A percentile compares a stretch with the other conserved stretches of the same genome.
phyloP scores from a whole-genome alignment of 2,888 invertebrate species.

The Tetheella fluctuosa region DNA sequence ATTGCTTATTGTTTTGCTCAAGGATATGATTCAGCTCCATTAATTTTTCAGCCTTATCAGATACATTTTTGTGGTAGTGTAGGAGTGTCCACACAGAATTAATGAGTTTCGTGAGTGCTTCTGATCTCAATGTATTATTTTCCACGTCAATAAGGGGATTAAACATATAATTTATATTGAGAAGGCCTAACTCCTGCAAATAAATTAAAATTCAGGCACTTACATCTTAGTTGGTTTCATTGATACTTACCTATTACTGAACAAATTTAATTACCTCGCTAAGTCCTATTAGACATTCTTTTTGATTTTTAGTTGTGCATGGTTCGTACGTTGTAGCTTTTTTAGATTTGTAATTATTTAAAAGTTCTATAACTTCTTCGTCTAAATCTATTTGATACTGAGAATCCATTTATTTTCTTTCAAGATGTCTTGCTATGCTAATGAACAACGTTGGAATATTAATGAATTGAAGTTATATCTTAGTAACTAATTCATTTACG shows the following conservation, averaged over 20 bases:
- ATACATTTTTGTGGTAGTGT: slow-evolving; percentile 62
- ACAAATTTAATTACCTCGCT: slow-evolving; percentile 53
- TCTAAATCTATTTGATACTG: slow-evolving; percentile 54
- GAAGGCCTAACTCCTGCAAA: slow-evolving; percentile 68
- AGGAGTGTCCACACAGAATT: slow-evolving; percentile 70
- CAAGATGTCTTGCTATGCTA: slow-evolving; percentile 10
- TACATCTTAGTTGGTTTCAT: background rate
- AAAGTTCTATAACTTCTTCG: slow-evolving; percentile 75
- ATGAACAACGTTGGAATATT: too few relatives aligned
- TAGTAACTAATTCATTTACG: too few relatives aligned
- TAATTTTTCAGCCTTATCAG: slow-evolving; percentile 58
- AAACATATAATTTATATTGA: slow-evolving; percentile 68
- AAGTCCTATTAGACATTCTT: slow-evolving; percentile 73
- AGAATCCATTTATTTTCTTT: slow-evolving; percentile 32
- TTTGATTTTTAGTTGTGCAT: slow-evolving; percentile 66
- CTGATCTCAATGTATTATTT: slow-evolving; percentile 48
- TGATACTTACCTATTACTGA: background rate
- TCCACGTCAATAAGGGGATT: slow-evolving; percentile 70
- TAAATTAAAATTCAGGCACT: slow-evolving; percentile 16
- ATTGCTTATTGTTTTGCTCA: slow-evolving; percentile 68
- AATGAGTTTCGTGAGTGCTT: slow-evolving; percentile 67
- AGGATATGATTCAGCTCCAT: slow-evolving; percentile 67
- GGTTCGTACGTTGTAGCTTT: slow-evolving; percentile 72
- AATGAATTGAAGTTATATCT: too few relatives aligned
- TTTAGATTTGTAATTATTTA: slow-evolving; percentile 72